phyloP scores from a whole-genome alignment of 2,888 invertebrate species.

The Proisotoma minuta region DNA sequence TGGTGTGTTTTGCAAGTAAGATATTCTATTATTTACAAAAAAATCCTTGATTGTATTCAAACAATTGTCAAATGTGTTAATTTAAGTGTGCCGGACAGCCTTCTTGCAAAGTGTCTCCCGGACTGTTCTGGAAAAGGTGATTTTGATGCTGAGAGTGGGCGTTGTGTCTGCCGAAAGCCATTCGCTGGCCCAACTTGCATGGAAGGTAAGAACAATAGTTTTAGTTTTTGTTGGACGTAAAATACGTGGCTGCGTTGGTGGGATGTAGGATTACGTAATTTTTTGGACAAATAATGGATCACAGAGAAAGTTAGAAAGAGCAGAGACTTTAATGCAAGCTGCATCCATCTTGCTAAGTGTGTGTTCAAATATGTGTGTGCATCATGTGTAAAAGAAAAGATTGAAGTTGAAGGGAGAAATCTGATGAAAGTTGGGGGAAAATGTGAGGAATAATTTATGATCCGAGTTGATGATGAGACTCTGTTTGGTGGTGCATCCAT shows the following conservation, averaged over 20 bases:
- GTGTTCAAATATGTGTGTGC: not conserved
- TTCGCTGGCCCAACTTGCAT: constrained; percentile 93
- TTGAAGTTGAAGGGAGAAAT: constrained; percentile 3
- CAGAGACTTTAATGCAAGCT: no score
- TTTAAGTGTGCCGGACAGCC: constrained; percentile 69
- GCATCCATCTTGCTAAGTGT: no score
- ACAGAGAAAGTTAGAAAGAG: no score
- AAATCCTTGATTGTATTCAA: not conserved
- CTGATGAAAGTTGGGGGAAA: not conserved
- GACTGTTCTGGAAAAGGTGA: constrained; percentile 92
- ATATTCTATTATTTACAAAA: not conserved
- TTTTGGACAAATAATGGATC: no score
- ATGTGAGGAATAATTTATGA: constrained; percentile 20
- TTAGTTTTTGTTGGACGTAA: no score
- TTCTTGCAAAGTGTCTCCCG: constrained; percentile 82
- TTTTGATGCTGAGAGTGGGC: constrained; percentile 82
- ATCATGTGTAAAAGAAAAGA: not conserved
- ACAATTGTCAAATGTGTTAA: not conserved
- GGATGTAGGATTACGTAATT: no score
- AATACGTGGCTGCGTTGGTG: no score
- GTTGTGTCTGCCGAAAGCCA: constrained; percentile 87
- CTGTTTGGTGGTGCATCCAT: not conserved
- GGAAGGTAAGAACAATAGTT: constrained; percentile 63
- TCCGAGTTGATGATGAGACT: constrained; percentile 13
- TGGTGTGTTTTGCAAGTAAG: constrained; percentile 59